Conservation (phyloP, 2,113 vertebrate genomes). For the Embiotoca jacksoni region DNA sequence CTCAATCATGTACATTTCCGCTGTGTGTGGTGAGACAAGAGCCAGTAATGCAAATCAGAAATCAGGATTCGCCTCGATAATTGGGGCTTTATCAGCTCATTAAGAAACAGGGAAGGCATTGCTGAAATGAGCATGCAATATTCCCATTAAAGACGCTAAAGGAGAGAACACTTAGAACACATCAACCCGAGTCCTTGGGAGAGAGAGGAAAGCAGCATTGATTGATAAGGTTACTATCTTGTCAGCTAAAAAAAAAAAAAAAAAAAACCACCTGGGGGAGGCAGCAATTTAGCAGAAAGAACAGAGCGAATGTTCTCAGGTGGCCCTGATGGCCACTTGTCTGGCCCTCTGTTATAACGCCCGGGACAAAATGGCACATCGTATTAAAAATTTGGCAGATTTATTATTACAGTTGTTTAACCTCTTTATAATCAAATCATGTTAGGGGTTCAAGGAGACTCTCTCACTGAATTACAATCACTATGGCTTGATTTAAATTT, state of each 20-base stretch:
- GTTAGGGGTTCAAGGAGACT: constrained; percentile 72
- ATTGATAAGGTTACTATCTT: constrained; percentile 77
- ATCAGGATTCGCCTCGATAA: constrained; percentile 72
- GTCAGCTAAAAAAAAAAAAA: constrained; percentile 58
- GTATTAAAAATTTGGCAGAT: constrained; percentile 77
- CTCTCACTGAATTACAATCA: constrained; percentile 67
- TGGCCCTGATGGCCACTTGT: constrained; percentile 68
- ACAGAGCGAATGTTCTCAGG: constrained; percentile 67
- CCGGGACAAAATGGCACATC: constrained; percentile 63
- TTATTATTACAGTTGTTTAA: constrained; percentile 81
- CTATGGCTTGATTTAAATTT: constrained; percentile 61
- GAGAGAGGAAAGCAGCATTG: constrained; percentile 63
- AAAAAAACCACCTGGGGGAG: constrained; percentile 57
- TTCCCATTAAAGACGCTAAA: constrained; percentile 66
- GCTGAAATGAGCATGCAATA: constrained; percentile 65
- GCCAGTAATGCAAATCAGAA: constrained; percentile 75
- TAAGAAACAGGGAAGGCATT: constrained; percentile 71
- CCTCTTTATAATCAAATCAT: constrained; percentile 76
- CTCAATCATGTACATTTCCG: constrained; percentile 69
- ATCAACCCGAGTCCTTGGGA: constrained; percentile 70
- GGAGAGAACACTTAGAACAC: constrained; percentile 67
- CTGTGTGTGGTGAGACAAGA: constrained; percentile 63
- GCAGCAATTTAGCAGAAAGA: constrained; percentile 64
- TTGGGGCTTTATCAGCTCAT: constrained; percentile 79
- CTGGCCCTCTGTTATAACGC: constrained; percentile 60